Conservation (phyloP, 64 coral and sea anemone genomes). For the Stylophora pistillata region DNA sequence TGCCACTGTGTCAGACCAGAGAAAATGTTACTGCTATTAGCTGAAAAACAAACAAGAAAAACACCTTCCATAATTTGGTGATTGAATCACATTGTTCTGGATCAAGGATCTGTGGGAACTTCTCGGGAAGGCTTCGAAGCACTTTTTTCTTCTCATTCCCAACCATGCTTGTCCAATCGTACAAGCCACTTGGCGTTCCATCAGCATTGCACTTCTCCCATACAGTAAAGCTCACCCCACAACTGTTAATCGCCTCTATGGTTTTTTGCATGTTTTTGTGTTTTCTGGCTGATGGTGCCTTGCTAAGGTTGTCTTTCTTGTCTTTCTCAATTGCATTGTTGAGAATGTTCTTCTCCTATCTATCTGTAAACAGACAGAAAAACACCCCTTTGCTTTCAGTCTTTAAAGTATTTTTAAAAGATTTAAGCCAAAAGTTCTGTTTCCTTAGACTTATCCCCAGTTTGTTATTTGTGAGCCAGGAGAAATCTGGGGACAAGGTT, state of each 20-base stretch:
- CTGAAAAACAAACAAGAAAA: not conserved
- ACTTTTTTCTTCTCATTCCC: conserved; percentile 57
- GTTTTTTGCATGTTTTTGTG: not conserved
- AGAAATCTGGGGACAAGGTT: not conserved
- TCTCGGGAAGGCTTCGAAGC: not conserved
- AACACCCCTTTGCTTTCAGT: not conserved
- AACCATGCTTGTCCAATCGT: conserved; percentile 47
- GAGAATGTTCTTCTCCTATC: conserved; percentile 8
- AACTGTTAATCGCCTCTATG: not conserved
- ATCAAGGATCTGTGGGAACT: not conserved
- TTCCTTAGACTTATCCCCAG: not conserved
- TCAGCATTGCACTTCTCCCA: conserved; percentile 42
- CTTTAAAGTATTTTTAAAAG: not conserved
- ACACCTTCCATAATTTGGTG: conserved; percentile 10
- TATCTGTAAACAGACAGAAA: conserved; percentile 28
- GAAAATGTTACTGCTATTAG: not conserved
- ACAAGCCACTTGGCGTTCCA: conserved; percentile 1
- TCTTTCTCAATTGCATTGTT: conserved; percentile 3
- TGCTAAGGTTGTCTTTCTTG: conserved; percentile 3
- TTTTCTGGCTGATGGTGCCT: conserved; percentile 14
- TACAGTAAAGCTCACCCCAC: conserved; percentile 30
- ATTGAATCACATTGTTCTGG: not conserved
- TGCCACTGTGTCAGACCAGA: not conserved
- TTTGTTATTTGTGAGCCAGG: not conserved
- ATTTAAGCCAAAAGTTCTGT: not conserved